Evolutionary conservation across 2,888 invertebrate genomes (phyloP), one percentile per base, ranked within the genome.

Genomic region (Platypus cylindrus): DNA sequence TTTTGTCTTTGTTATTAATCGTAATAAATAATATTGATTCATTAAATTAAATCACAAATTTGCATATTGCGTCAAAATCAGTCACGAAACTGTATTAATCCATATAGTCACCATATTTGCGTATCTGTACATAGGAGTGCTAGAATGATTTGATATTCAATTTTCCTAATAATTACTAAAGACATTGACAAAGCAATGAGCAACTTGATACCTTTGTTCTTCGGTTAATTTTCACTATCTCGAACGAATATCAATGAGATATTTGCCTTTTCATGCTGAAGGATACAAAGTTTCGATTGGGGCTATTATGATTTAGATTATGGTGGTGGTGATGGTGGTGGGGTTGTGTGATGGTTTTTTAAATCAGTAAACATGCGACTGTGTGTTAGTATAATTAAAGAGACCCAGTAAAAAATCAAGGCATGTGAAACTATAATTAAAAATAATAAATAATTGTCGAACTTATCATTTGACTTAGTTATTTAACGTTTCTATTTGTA

Each of bases 301-400:
- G 36, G 20, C 5, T 17, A n/a, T n/a, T n/a, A n/a, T n/a, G n/a
- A n/a, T n/a, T n/a, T n/a, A n/a, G n/a, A n/a, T n/a, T n/a, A 13
- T 4, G 23, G 32, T n/a, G 11, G 24, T 15, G 26, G 26, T 5
- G 5, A 20, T 7, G 20, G 20, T 5, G 20, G 20, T 9, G 39
- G 16, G 32, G 34, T n/a, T n/a, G n/a, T n/a, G n/a, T 41, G 44
- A 47, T 40, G 47, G 46, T 45, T 33, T 47, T 44, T 48, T 55
- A 56, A 56, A 56, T 55, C 55, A 54, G 51, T 45, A 52, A 54
- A 55, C 59, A 56, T 56, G 58, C 58, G 54, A 56, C 52, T 45
- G n/a, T n/a, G n/a, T n/a, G n/a, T n/a, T n/a, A n/a, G n/a, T 51
- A 31, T 17, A 13, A 24, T 5, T 11, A 20, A 8, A 11, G 30